These are phyloP conservation scores for Pyralis farinalis DNA, from an alignment of 2,888 invertebrate species.

Conservation along the genomic window DNA sequence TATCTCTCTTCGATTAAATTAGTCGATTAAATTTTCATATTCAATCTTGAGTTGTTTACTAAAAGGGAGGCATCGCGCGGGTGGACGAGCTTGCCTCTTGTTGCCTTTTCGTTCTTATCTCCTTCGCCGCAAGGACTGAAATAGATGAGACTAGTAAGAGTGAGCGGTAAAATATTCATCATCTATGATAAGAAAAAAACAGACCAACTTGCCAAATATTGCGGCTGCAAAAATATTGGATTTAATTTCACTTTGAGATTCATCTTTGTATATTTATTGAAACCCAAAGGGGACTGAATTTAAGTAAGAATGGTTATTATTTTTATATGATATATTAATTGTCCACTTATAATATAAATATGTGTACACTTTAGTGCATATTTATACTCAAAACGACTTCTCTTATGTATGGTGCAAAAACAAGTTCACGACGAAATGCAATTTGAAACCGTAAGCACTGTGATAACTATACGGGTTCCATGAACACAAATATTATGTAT, in stretches of 20 bases:
- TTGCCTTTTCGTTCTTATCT: conserved; percentile 24
- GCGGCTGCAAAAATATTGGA: conserved; percentile 18
- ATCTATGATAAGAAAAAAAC: conserved; percentile 42
- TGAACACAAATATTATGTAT: no score
- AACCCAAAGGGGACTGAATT: no score
- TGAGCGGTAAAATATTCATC: conserved; percentile 40
- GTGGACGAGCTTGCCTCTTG: conserved; percentile 21
- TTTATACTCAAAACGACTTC: no score
- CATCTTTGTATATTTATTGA: not conserved
- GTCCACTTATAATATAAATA: no score
- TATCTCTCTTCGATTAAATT: conserved; percentile 83
- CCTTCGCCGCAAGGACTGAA: conserved; percentile 16
- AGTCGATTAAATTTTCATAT: conserved; percentile 90
- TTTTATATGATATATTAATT: no score
- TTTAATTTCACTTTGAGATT: conserved; percentile 4
- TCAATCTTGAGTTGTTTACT: conserved; percentile 88
- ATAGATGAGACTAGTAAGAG: conserved; percentile 10
- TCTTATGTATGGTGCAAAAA: no score
- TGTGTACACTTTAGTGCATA: no score
- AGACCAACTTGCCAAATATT: conserved; percentile 32
- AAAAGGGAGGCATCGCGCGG: conserved; percentile 67
- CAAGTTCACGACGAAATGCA: no score
- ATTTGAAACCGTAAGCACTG: no score
- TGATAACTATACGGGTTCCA: no score
- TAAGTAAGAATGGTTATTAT: no score